phyloP scores from a whole-genome alignment of 2,797 vertebrate species.

The Chelon auratus region DNA sequence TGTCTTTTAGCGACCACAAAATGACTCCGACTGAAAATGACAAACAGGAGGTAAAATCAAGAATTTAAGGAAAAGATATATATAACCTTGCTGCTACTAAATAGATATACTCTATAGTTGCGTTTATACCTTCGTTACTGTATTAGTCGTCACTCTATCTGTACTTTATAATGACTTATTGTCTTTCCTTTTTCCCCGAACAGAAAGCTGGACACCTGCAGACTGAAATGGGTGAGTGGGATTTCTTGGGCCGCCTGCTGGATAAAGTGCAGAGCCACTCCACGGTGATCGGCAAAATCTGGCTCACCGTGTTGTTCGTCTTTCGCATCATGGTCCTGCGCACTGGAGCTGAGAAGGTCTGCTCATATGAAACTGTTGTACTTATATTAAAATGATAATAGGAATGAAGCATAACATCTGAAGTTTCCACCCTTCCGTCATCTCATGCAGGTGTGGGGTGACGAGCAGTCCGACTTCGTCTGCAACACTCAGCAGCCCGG shows the following conservation, averaged over 20 bases:
- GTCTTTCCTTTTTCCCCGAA: background rate
- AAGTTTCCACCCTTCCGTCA: background rate
- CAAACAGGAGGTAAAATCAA: background rate
- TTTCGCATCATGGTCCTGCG: constrained; percentile 95
- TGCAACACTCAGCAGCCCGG: constrained; percentile 96
- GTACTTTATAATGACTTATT: background rate
- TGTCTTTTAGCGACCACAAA: constrained; percentile 8
- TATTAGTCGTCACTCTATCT: background rate
- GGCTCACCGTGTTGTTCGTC: constrained; percentile 96
- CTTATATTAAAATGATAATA: no score
- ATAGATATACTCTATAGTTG: background rate
- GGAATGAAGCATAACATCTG: background rate
- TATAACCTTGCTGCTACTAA: no score
- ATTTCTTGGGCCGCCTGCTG: constrained; percentile 92
- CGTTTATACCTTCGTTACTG: background rate
- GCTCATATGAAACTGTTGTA: background rate
- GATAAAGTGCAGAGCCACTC: constrained; percentile 96
- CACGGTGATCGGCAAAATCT: constrained; percentile 94
- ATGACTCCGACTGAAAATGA: background rate
- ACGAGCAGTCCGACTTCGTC: constrained; percentile 94
- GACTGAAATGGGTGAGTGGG: constrained; percentile 93
- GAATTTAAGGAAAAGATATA: no score
- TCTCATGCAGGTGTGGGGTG: constrained; percentile 88
- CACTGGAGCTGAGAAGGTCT: constrained; percentile 88
- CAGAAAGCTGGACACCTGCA: constrained; percentile 36